Evolutionary conservation across 2,888 invertebrate genomes (phyloP).

Genomic region (Phaedon cochleariae): DNA sequence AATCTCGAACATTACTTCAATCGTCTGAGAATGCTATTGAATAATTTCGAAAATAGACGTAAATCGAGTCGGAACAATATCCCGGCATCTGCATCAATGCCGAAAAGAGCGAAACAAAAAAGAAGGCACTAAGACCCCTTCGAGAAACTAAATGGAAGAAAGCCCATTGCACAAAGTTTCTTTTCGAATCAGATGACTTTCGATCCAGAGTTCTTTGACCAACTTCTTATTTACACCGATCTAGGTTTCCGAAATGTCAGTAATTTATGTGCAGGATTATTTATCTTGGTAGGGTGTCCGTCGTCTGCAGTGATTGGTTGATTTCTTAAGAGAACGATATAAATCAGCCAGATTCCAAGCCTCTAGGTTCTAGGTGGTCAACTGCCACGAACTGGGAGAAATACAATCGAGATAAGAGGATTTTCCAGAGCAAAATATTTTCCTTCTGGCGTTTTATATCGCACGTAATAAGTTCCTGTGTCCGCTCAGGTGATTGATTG

Average conservation of each 20-base stretch:
- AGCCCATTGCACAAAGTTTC: slow-evolving; percentile 16
- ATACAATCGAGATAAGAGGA: slow-evolving; percentile 25
- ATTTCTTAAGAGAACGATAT: slow-evolving; percentile 19
- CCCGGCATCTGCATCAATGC: no score
- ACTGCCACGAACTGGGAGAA: slow-evolving; percentile 5
- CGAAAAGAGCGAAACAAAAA: no score
- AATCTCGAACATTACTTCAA: no score
- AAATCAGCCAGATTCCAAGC: slow-evolving; percentile 25
- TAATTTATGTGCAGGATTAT: slow-evolving; percentile 31
- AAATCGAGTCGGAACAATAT: background rate
- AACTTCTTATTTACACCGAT: slow-evolving; percentile 30
- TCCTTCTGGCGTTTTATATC: slow-evolving; percentile 12
- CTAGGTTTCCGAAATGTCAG: slow-evolving; percentile 25
- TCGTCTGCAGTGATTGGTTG: slow-evolving; percentile 24
- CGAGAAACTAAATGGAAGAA: slow-evolving; percentile 9
- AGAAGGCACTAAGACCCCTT: background rate
- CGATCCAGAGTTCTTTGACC: slow-evolving; percentile 24
- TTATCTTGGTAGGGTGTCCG: slow-evolving; percentile 23
- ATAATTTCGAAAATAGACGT: background rate
- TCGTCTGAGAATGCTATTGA: no score
- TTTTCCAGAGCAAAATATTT: slow-evolving; percentile 21
- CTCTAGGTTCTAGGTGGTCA: slow-evolving; percentile 19
- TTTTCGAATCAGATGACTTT: slow-evolving; percentile 21
- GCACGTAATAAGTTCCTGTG: slow-evolving; percentile 13
- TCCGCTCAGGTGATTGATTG: no score